These are phyloP conservation scores for Venusia cambrica DNA, from an alignment of 2,888 invertebrate species.

Conservation along the genomic window DNA sequence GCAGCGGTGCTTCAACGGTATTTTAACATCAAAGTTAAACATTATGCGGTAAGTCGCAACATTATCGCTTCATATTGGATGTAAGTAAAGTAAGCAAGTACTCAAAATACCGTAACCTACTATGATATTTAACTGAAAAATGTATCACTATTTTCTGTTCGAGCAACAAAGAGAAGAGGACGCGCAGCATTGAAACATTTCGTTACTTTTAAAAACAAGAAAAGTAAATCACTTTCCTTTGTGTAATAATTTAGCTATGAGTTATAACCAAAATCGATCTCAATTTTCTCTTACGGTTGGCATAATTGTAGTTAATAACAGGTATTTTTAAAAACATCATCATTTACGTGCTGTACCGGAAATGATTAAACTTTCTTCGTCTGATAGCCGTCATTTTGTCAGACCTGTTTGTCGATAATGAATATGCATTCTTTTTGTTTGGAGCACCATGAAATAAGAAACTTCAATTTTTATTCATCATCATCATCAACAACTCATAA, in stretches of 20 bases:
- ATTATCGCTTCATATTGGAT: slow-evolving; percentile 14
- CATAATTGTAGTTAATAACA: slow-evolving; percentile 32
- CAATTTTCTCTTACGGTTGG: slow-evolving; percentile 1
- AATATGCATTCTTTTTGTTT: slow-evolving; percentile 1
- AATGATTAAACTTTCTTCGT: slow-evolving; percentile 40
- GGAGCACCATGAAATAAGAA: no score
- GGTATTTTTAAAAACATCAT: slow-evolving; percentile 35
- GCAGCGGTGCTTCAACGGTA: slow-evolving; percentile 20
- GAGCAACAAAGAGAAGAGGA: no score
- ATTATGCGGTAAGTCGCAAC: slow-evolving; percentile 1
- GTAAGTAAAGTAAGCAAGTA: neutral
- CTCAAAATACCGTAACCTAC: no score
- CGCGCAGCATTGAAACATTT: no score
- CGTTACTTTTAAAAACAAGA: no score
- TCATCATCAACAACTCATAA: no score
- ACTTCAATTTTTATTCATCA: no score
- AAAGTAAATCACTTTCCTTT: neutral
- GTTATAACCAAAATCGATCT: slow-evolving; percentile 2
- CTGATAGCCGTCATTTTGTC: slow-evolving; percentile 26
- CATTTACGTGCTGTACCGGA: slow-evolving; percentile 39
- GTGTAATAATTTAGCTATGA: neutral
- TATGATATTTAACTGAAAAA: no score
- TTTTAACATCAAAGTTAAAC: slow-evolving; percentile 7
- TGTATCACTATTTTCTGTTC: no score
- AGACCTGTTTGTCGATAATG: slow-evolving; percentile 17